Evolutionary conservation across 2,113 vertebrate species (phyloP), one percentile per base, ranked within the genome.

Genomic region (Morone chrysops): DNA sequence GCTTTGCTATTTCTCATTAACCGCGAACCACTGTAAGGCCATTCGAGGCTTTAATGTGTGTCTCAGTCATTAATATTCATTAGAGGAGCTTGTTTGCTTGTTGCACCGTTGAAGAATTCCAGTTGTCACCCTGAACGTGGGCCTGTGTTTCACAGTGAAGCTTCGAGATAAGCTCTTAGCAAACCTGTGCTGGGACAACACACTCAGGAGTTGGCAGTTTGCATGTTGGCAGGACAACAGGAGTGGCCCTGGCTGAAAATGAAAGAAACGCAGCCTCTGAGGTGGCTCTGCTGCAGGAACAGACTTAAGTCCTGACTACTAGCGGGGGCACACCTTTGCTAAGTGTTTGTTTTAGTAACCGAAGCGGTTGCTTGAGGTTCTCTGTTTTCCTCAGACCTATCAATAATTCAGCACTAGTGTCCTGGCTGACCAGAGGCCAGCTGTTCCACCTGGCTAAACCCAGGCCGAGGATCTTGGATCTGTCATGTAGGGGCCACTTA

Each of bases 341-440:
- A 11, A 57, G 48, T 87, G 81, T 84, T 90, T 90, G 80, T 25
- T 73, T 66, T 70, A 38, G 70, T 80, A 68, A 77, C 70, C 3
- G 62, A 54, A 85, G 70, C 47, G 12, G 69, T 20, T 84, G 40
- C 36, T 40, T 18, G 71, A 10, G 1, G 0, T 56, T 36, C 41
- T 48, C 31, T 20, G 22, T 69, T 85, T 63, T n/a, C 51, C 25
- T 38, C 77, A 40, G 22, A 18, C 36, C 4, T 8, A 70, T 93
- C 60, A 90, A 91, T 93, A 80, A 89, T 93, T 90, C 75, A 93
- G 48, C n/a, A 2, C 7, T 4, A 43, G 47, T 67, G 47, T 18
- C 51, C 74, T 1, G n/a, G 11, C 56, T 68, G 71, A 85, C 63
- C 68, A 57, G 63, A 8, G 45, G 50, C 0, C 3, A 48, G 22